These are phyloP conservation scores for Hippasteria phrygiana DNA, from an alignment of 53 echinoderm and acorn worm genomes.

Conservation along the genomic window DNA sequence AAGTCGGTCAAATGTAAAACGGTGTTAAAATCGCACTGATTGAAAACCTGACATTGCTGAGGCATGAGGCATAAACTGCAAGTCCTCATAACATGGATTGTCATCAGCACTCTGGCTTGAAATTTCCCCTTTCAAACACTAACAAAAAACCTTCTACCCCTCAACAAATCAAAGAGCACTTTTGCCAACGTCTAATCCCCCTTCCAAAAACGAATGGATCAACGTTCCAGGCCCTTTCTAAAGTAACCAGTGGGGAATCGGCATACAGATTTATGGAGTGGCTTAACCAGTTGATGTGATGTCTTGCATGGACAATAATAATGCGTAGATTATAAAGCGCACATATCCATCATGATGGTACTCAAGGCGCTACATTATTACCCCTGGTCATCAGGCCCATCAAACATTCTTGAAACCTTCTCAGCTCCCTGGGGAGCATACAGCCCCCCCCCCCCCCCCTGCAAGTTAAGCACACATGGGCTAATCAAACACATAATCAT, in stretches of 20 bases:
- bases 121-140: too few relatives aligned
- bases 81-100: not conserved
- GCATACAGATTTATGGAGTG: constrained; percentile 6
- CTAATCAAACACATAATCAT: too few relatives aligned
- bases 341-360: too few relatives aligned
- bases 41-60: not conserved
- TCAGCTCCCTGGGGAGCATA: too few relatives aligned
- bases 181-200: not conserved
- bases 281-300: not conserved
- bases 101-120: too few relatives aligned
- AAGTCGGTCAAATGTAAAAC: not conserved
- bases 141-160: not conserved
- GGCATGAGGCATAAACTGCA: not conserved
- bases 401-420: too few relatives aligned
- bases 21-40: not conserved
- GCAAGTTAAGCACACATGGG: too few relatives aligned
- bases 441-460: too few relatives aligned
- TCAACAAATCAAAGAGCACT: not conserved
- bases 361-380: too few relatives aligned
- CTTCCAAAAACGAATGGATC: not conserved
- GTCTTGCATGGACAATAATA: too few relatives aligned
- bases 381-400: too few relatives aligned
- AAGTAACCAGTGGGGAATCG: not conserved
- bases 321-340: too few relatives aligned
- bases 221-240: not conserved